These are phyloP conservation scores for Acanthosepion esculentum DNA, from an alignment of 2,888 invertebrate genomes.

Conservation along the genomic window DNA sequence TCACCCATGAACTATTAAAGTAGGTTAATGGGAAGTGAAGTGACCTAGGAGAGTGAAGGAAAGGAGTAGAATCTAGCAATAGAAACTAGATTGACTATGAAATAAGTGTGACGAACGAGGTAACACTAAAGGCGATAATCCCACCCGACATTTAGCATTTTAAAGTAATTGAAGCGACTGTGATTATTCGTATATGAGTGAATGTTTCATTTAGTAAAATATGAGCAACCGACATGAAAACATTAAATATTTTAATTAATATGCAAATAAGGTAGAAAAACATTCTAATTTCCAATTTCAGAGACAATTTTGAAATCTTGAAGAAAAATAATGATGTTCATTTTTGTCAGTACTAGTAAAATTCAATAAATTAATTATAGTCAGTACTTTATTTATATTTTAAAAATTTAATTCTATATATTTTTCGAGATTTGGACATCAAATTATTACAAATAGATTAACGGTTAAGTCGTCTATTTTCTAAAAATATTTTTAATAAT, in stretches of 20 bases:
- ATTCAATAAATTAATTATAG: not conserved
- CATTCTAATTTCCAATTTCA: too few relatives aligned
- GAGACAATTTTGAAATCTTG: too few relatives aligned
- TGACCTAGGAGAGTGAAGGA: not conserved
- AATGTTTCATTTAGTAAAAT: not conserved
- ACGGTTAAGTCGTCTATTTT: too few relatives aligned
- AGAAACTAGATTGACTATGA: not conserved
- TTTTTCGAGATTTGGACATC: not conserved
- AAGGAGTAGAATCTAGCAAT: not conserved
- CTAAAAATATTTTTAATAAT: too few relatives aligned
- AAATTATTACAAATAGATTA: too few relatives aligned
- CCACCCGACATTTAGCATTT: too few relatives aligned
- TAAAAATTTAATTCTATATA: not conserved
- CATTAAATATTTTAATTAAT: too few relatives aligned
- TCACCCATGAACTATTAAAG: not conserved
- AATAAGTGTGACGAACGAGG: not conserved
- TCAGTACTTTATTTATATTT: not conserved
- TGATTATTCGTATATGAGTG: not conserved
- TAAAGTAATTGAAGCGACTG: too few relatives aligned
- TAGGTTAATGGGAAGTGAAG: not conserved
- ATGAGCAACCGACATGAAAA: too few relatives aligned
- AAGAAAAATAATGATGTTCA: not conserved
- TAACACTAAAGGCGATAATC: not conserved
- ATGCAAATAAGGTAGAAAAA: too few relatives aligned
- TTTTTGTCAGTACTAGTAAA: not conserved